Evolutionary conservation across 2,888 invertebrate genomes (phyloP).

Genomic region (Entomobrya multifasciata): DNA sequence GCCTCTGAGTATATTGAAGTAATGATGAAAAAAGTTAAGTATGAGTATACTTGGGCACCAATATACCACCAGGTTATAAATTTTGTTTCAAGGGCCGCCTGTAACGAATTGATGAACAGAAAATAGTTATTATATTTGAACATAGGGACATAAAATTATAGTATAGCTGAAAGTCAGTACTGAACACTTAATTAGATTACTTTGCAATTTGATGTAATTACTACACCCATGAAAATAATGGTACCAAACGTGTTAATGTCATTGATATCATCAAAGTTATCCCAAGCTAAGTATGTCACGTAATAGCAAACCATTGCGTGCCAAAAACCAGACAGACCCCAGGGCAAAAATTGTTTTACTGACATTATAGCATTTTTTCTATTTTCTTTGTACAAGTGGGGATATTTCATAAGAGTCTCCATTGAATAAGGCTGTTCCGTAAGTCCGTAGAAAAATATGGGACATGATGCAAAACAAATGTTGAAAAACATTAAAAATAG

Average conservation of each 20-base stretch:
- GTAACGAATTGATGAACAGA: background rate
- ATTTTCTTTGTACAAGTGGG: slow-evolving; percentile 86
- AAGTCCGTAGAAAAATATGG: slow-evolving; percentile 87
- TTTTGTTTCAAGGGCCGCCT: slow-evolving; percentile 85
- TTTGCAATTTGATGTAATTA: slow-evolving; percentile 15
- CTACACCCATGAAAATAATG: slow-evolving; percentile 36
- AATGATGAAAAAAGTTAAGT: slow-evolving; percentile 84
- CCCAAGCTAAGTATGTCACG: slow-evolving; percentile 81
- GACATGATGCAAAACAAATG: slow-evolving; percentile 88
- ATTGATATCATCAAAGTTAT: slow-evolving; percentile 76
- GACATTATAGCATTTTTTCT: slow-evolving; percentile 86
- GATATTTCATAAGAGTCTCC: slow-evolving; percentile 84
- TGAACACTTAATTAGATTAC: background rate
- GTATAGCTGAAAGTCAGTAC: background rate
- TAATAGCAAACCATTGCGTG: slow-evolving; percentile 86
- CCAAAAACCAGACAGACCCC: slow-evolving; percentile 84
- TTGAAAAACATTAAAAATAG: slow-evolving; percentile 89
- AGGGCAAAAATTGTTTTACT: slow-evolving; percentile 85
- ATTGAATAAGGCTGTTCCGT: slow-evolving; percentile 88
- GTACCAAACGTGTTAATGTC: slow-evolving; percentile 83
- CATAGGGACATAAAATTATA: background rate
- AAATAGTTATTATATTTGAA: background rate
- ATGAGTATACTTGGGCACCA: slow-evolving; percentile 83
- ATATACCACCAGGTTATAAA: slow-evolving; percentile 84
- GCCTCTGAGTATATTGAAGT: slow-evolving; percentile 85